Evolutionary conservation across 2,888 invertebrate species (phyloP).

Genomic region (Ctenicera cuprea): DNA sequence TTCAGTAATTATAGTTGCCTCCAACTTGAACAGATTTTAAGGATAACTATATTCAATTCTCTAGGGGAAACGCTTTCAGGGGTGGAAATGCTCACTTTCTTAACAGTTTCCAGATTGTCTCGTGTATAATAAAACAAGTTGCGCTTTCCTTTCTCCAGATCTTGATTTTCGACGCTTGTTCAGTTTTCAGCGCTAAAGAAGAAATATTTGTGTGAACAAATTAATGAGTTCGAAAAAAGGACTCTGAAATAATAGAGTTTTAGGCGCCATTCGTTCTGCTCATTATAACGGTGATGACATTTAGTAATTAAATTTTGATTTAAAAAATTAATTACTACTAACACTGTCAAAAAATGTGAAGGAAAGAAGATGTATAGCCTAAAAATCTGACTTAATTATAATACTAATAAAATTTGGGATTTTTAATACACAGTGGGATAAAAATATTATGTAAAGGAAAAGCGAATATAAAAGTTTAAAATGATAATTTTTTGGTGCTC

Average conservation of each 20-base stretch:
- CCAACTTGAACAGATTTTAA: conserved; percentile 13
- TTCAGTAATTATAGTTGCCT: conserved; percentile 14
- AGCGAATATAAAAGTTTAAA: neutral
- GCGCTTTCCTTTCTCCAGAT: neutral
- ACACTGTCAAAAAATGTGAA: conserved; percentile 30
- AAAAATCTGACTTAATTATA: conserved; percentile 21
- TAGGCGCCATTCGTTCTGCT: too few relatives aligned
- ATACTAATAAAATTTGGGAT: neutral
- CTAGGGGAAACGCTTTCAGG: neutral
- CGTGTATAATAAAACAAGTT: conserved; percentile 6
- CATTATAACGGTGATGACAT: neutral
- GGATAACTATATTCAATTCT: conserved; percentile 23
- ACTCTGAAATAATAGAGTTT: too few relatives aligned
- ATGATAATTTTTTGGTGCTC: too few relatives aligned
- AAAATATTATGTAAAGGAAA: conserved; percentile 14
- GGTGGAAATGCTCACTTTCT: conserved; percentile 17
- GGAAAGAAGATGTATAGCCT: conserved; percentile 36
- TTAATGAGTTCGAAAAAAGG: too few relatives aligned
- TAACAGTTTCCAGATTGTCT: conserved; percentile 22
- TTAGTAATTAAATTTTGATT: conserved; percentile 30
- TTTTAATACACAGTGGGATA: neutral
- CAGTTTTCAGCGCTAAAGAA: neutral
- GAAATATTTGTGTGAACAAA: too few relatives aligned
- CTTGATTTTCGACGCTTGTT: neutral
- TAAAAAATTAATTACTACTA: conserved; percentile 33